Base-by-base conservation (phyloP, 2,113 vertebrate genomes). In the Numida meleagris region DNA sequence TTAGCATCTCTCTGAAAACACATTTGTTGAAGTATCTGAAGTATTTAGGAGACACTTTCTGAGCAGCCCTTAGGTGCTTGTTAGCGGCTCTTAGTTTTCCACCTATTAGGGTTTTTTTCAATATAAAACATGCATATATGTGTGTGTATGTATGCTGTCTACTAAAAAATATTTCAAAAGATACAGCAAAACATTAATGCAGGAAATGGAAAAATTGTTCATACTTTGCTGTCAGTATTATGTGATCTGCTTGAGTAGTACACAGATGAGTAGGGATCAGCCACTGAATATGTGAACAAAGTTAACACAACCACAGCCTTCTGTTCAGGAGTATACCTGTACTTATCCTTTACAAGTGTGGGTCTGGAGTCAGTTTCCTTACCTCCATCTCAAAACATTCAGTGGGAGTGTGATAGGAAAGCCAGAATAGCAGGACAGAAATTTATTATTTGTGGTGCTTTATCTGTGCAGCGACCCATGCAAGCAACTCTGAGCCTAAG, bases 201-300 rank as follows among this genome's bases (percentile, higher is more conserved):
- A 58, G 72, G 29, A 67, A 84, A 23, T 19, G 15, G 24, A 45
- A 84, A 34, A 59, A 25, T 8, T 45, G 36, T 36, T 71, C 8
- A 6, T 13, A 51, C 29, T 50, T 80, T 72, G 19, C 40, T 51
- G 29, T 50, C 75, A 57, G 7, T 42, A 16, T 34, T 55, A 8
- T 0, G 7, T 43, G 57, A 65, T 50, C 27, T 42, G 23, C 50
- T 20, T 42, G 75, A 67, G 11, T 4, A 27, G 16, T 46, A 57
- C 16, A 10, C 7, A 46, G 42, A 10, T 10, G 72, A 34, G 19
- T 13, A 8, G 33, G 19, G 12, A 24, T 57, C 48, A 86, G 50
- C 20, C 13, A 13, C 20, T 36, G 36, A 31, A 6, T 17, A 0
- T 7, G 10, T 40, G 10, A 1, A 6, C 12, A 19, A 7, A 46